A percentile compares a stretch with the other conserved stretches of the same genome.
Conservation (phyloP, 2,888 invertebrate genomes). For the Azorinus chamasolen region DNA sequence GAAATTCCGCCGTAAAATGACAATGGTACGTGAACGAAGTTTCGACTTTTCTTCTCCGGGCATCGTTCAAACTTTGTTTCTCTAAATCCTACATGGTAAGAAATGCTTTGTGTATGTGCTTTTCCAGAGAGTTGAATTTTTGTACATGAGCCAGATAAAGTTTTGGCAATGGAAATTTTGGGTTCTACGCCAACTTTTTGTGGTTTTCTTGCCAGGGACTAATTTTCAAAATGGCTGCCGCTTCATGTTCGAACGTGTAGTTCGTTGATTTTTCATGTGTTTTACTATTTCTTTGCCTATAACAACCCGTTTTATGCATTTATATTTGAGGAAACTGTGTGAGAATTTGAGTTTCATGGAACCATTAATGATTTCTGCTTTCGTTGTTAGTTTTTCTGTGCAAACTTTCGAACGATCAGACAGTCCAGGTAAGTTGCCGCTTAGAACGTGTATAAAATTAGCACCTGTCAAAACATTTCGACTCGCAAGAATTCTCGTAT, state of each 20-base stretch:
- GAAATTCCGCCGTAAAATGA: conserved; percentile 55
- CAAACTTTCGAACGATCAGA: too few species aligned
- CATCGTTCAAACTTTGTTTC: conserved; percentile 57
- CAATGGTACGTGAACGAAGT: conserved; percentile 63
- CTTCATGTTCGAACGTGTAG: conserved; percentile 79
- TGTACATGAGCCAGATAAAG: conserved; percentile 68
- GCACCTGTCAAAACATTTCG: too few species aligned
- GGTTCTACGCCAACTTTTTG: conserved; percentile 69
- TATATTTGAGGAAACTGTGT: too few species aligned
- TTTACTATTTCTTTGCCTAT: not conserved
- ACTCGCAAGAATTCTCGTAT: too few species aligned
- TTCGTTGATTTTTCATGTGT: conserved; percentile 26
- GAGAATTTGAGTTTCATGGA: too few species aligned
- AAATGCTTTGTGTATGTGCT: conserved; percentile 53
- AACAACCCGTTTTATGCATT: not conserved
- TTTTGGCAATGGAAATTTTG: conserved; percentile 68
- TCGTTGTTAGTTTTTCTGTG: too few species aligned
- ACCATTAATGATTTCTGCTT: too few species aligned
- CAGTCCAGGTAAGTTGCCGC: conserved; percentile 56
- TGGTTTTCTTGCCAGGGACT: conserved; percentile 71
- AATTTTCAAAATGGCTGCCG: conserved; percentile 80
- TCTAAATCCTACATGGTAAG: conserved; percentile 64
- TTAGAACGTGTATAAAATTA: conserved; percentile 38
- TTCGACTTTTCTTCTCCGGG: conserved; percentile 57
- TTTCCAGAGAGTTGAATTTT: conserved; percentile 59